These are phyloP conservation scores for Encarsia formosa DNA, from an alignment of 2,888 invertebrate genomes.

Conservation along the genomic window DNA sequence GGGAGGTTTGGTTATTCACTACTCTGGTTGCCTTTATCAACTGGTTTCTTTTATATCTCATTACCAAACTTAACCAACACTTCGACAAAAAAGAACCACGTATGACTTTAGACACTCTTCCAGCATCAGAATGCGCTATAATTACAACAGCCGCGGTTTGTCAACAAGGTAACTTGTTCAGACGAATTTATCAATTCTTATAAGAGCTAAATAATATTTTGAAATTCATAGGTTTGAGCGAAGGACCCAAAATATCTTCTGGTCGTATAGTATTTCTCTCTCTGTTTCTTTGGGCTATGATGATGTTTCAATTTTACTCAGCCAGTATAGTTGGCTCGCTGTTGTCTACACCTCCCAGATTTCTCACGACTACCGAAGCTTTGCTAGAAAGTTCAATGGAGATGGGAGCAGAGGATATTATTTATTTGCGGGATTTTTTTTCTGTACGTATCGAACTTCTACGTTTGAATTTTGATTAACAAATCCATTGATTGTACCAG, in stretches of 20 bases:
- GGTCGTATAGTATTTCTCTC: slow-evolving; percentile 41
- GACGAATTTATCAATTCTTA: too few relatives aligned
- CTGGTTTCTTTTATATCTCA: slow-evolving; percentile 34
- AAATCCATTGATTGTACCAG: slow-evolving; percentile 44
- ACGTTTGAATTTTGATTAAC: neutral
- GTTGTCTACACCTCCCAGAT: slow-evolving; percentile 40
- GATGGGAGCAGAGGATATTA: slow-evolving; percentile 42
- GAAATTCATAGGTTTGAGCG: too few relatives aligned
- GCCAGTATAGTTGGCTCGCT: slow-evolving; percentile 46
- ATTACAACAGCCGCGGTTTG: slow-evolving; percentile 52
- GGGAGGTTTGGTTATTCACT: slow-evolving; percentile 57
- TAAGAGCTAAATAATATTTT: too few relatives aligned
- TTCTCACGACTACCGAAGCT: slow-evolving; percentile 41
- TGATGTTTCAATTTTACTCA: slow-evolving; percentile 47
- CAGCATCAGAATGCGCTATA: slow-evolving; percentile 41
- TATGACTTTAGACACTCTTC: slow-evolving; percentile 22
- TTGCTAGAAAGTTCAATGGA: slow-evolving; percentile 42
- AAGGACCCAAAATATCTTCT: slow-evolving; percentile 53
- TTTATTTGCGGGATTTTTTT: slow-evolving; percentile 42
- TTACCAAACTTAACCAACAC: slow-evolving; percentile 32
- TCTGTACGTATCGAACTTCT: too few relatives aligned
- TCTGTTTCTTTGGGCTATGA: slow-evolving; percentile 42
- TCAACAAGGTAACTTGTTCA: slow-evolving; percentile 54
- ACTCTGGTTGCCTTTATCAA: slow-evolving; percentile 41
- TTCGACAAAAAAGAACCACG: neutral